Evolutionary conservation across 2,888 invertebrate genomes (phyloP).

Genomic region (Serrognathus titanus): DNA sequence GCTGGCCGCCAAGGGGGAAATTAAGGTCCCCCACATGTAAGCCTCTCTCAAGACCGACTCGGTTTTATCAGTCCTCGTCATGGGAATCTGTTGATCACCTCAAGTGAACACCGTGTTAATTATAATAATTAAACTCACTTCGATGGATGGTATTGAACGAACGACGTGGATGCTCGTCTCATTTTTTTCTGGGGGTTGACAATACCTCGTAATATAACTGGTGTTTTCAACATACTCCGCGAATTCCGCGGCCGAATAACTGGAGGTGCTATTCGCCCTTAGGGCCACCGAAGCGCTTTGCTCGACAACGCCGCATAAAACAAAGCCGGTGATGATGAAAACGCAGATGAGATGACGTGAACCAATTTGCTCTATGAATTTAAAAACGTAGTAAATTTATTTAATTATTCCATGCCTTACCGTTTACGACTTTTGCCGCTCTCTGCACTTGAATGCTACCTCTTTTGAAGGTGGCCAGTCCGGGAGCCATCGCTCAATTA

Average conservation of each 20-base stretch:
- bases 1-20: conserved; percentile 56
- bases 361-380: conserved; percentile 44
- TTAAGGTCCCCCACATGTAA: conserved; percentile 57
- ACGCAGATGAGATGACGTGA: conserved; percentile 53
- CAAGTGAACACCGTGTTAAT: too few species aligned
- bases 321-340: conserved; percentile 55
- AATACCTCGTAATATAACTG: conserved; percentile 49
- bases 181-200: conserved; percentile 41
- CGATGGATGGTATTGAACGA: conserved; percentile 48
- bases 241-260: conserved; percentile 48
- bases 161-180: conserved; percentile 42
- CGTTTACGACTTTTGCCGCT: conserved; percentile 55
- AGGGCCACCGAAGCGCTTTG: conserved; percentile 56
- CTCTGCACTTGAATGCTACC: conserved; percentile 54
- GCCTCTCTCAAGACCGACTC: conserved; percentile 56
- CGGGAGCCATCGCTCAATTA: conserved; percentile 23
- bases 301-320: conserved; percentile 56
- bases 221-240: conserved; percentile 52
- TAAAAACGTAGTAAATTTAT: background rate
- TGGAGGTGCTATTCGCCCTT: conserved; percentile 50
- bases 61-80: conserved; percentile 54
- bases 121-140: conserved; percentile 33
- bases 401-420: conserved; percentile 36
- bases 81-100: conserved; percentile 41
- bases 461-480: conserved; percentile 45